Evolutionary conservation across 2,888 invertebrate genomes (phyloP).

Genomic region (Epinotia bilunana): DNA sequence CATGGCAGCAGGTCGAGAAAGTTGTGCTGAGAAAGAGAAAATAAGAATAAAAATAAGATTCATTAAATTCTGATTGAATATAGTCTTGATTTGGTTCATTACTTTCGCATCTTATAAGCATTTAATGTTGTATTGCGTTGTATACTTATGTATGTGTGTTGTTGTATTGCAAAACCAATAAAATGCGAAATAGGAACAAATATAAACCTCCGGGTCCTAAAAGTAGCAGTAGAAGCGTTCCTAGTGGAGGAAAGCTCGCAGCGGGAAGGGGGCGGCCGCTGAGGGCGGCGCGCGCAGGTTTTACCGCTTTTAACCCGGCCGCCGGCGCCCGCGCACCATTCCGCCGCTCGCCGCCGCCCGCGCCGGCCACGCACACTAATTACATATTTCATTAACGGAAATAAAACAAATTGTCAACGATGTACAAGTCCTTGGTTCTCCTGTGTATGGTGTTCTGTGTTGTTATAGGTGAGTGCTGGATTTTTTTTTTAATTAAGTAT

Average conservation of each 20-base stretch:
- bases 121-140: background rate
- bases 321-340: slow-evolving; percentile 72
- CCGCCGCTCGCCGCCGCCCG: slow-evolving; percentile 64
- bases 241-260: slow-evolving; percentile 30
- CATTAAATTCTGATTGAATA: no score
- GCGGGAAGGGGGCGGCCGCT: slow-evolving; percentile 42
- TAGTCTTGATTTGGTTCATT: background rate
- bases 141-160: no score
- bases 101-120: background rate
- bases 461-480: slow-evolving; percentile 69
- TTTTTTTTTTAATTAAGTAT: slow-evolving; percentile 32
- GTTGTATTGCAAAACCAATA: background rate
- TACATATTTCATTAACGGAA: slow-evolving; percentile 46
- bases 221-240: background rate
- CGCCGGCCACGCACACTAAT: slow-evolving; percentile 59
- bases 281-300: slow-evolving; percentile 58
- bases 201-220: background rate
- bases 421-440: slow-evolving; percentile 72
- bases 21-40: no score
- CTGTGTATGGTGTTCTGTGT: slow-evolving; percentile 73
- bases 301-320: slow-evolving; percentile 74
- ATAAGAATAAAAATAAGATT: no score
- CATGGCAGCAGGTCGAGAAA: no score
- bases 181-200: no score
- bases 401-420: slow-evolving; percentile 52